Percentiles rank a stretch among this genome's conserved stretches.
Conservation (phyloP, 2,113 vertebrate genomes). For the Meles meles region DNA sequence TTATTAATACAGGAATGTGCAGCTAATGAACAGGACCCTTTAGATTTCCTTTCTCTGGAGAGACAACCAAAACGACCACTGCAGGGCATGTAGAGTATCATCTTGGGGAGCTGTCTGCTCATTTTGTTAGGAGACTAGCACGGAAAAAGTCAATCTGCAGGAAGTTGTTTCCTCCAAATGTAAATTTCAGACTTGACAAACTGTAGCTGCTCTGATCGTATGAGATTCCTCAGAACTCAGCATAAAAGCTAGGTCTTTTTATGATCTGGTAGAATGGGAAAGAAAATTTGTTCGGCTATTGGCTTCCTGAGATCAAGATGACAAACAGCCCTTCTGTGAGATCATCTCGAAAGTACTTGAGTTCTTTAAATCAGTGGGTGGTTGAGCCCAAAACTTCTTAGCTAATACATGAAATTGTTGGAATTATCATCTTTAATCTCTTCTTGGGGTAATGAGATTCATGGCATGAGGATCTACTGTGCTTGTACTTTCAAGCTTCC, state of each 20-base stretch:
- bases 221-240: background rate
- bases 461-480: background rate
- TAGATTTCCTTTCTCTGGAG: background rate
- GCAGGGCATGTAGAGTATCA: background rate
- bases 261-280: constrained; percentile 12
- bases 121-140: background rate
- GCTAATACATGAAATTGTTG: background rate
- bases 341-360: background rate
- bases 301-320: constrained; percentile 29
- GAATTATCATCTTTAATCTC: background rate
- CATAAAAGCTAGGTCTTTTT: constrained; percentile 28
- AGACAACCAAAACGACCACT: background rate
- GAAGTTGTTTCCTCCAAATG: background rate
- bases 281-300: constrained; percentile 27
- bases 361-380: background rate
- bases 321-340: background rate
- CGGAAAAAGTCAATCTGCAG: background rate
- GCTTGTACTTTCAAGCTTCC: background rate
- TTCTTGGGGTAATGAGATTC: background rate
- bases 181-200: constrained; percentile 36
- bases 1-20: background rate
- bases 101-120: background rate
- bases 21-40: background rate
- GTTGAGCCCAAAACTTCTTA: background rate
- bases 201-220: background rate